Evolutionary conservation across 1,140 invertebrate genomes (phyloP).

Genomic region (Cryptotermes secundus): DNA sequence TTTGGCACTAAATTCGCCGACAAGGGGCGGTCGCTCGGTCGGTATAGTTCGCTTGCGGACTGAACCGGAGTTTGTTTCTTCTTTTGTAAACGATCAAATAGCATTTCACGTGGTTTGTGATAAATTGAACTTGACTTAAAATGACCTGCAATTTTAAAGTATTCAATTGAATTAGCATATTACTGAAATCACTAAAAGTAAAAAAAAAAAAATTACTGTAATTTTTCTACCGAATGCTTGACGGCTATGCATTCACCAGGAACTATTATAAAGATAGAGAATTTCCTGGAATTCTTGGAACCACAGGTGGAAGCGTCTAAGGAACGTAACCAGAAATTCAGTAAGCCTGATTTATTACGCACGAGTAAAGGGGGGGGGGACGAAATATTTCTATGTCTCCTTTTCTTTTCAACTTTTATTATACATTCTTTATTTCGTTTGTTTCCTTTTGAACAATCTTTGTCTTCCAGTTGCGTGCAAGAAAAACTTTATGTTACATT

Average conservation of each 20-base stretch:
- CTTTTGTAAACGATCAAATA: too few relatives aligned
- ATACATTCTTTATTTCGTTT: background rate
- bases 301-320: background rate
- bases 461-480: background rate
- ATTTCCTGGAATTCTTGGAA: background rate
- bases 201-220: too few relatives aligned
- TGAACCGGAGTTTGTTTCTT: too few relatives aligned
- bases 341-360: slow-evolving; percentile 12
- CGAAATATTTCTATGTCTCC: background rate
- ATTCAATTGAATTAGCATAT: too few relatives aligned
- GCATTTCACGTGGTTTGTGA: too few relatives aligned
- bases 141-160: too few relatives aligned
- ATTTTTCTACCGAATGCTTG: too few relatives aligned
- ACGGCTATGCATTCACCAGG: background rate
- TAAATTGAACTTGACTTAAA: too few relatives aligned
- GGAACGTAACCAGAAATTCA: background rate
- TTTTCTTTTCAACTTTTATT: background rate
- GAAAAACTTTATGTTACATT: background rate
- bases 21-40: too few relatives aligned
- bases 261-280: background rate
- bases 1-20: too few relatives aligned
- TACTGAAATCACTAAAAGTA: too few relatives aligned
- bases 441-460: background rate
- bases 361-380: background rate
- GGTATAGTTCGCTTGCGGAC: too few relatives aligned